Conservation (phyloP, 92 coral and sea anemone genomes). For the Porites divaricata region DNA sequence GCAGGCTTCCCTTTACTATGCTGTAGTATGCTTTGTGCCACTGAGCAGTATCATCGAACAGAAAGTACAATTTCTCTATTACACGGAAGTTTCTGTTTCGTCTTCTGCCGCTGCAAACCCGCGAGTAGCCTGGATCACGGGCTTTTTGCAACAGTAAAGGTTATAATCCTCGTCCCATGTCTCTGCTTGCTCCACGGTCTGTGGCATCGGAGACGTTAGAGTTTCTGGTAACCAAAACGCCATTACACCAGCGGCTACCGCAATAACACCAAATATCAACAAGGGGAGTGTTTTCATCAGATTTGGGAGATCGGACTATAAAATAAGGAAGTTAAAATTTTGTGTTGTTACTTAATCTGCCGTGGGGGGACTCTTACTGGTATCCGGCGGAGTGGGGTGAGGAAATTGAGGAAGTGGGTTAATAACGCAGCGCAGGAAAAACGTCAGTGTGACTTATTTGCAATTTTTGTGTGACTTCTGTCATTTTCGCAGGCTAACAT, state of each 20-base stretch:
- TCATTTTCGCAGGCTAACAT: too few species aligned
- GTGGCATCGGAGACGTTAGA: not conserved
- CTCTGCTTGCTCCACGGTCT: not conserved
- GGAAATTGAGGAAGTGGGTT: too few species aligned
- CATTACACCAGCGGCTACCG: not conserved
- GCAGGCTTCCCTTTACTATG: too few species aligned
- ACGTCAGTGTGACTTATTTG: too few species aligned
- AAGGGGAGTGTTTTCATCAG: not conserved
- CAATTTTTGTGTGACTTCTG: too few species aligned
- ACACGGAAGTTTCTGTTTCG: not conserved
- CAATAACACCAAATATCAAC: not conserved
- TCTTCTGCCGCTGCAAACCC: not conserved
- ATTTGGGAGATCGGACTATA: not conserved
- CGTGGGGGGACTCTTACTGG: too few species aligned
- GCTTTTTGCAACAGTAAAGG: not conserved
- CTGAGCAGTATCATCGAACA: too few species aligned
- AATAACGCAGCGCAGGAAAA: too few species aligned
- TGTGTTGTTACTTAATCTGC: not conserved
- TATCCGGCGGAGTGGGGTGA: too few species aligned
- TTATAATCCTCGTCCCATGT: not conserved
- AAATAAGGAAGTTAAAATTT: not conserved
- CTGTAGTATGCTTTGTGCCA: too few species aligned
- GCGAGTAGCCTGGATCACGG: not conserved
- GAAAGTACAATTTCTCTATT: not conserved
- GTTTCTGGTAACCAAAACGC: not conserved